phyloP scores from a whole-genome alignment of 2,797 vertebrate species.

The Miichthys miiuy region DNA sequence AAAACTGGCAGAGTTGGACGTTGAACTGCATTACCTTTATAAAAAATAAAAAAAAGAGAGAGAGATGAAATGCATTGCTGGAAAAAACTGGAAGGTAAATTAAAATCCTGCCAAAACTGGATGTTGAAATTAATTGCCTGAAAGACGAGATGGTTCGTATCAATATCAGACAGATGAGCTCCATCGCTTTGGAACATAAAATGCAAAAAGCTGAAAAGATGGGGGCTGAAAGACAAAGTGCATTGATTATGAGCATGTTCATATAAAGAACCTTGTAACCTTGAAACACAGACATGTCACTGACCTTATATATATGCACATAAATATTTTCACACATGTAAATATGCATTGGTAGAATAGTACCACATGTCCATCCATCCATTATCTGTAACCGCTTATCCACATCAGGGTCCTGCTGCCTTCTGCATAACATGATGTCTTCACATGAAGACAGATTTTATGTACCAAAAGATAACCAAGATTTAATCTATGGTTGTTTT shows the following conservation, averaged over 20 bases:
- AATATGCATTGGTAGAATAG: not conserved
- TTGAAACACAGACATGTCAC: not conserved
- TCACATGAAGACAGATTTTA: not conserved
- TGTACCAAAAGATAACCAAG: not conserved
- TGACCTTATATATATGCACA: slow-evolving; percentile 10
- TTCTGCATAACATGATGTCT: not conserved
- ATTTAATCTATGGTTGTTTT: not conserved
- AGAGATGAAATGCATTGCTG: not conserved
- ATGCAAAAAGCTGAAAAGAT: not conserved
- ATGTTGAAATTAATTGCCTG: not conserved
- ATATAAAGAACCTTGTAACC: not conserved
- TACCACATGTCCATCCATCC: not conserved
- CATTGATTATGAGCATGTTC: not conserved
- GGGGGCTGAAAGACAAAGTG: not conserved
- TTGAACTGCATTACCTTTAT: not conserved
- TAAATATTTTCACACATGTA: not conserved
- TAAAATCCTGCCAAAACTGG: not conserved
- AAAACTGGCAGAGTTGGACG: not conserved
- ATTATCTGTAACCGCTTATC: too few relatives aligned
- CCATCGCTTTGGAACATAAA: not conserved
- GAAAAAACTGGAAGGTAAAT: not conserved
- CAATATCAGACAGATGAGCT: not conserved
- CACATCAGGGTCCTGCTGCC: too few relatives aligned
- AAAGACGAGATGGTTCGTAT: not conserved
- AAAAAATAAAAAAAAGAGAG: not conserved